Evolutionary conservation across 1,140 invertebrate species (phyloP).

Genomic region (Pseudomyrmex sp.): DNA sequence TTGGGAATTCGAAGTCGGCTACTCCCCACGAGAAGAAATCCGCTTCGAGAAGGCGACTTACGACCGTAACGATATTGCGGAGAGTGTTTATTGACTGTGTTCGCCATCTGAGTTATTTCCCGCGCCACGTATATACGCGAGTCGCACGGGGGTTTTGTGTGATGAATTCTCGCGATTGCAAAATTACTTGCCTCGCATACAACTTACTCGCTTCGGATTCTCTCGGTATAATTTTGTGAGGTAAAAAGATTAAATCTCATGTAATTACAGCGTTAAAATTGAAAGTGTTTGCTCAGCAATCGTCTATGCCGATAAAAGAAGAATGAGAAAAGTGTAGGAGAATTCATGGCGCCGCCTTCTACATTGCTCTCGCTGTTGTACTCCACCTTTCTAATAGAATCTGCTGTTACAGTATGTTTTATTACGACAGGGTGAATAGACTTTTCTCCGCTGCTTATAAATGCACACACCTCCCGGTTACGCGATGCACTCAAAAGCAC

Average conservation of each 20-base stretch:
- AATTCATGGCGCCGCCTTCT: too few relatives aligned
- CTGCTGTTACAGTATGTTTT: not conserved
- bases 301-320: too few relatives aligned
- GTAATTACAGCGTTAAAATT: too few relatives aligned
- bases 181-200: not conserved
- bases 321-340: too few relatives aligned
- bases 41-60: constrained; percentile 6
- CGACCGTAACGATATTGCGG: constrained; percentile 25
- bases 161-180: constrained; percentile 16
- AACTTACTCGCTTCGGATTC: not conserved
- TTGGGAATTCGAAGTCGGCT: constrained; percentile 65
- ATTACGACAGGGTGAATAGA: not conserved
- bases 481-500: not conserved
- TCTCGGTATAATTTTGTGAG: too few relatives aligned
- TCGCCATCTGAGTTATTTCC: constrained; percentile 29
- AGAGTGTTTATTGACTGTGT: constrained; percentile 24
- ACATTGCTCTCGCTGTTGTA: not conserved
- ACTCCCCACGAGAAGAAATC: not conserved
- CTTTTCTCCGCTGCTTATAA: not conserved
- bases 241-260: too few relatives aligned
- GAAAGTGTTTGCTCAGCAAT: too few relatives aligned
- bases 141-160: not conserved
- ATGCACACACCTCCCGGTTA: not conserved
- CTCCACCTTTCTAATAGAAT: not conserved
- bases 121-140: constrained; percentile 1